Conservation (phyloP, 2,113 vertebrate genomes). For the Gracilinanus agilis region DNA sequence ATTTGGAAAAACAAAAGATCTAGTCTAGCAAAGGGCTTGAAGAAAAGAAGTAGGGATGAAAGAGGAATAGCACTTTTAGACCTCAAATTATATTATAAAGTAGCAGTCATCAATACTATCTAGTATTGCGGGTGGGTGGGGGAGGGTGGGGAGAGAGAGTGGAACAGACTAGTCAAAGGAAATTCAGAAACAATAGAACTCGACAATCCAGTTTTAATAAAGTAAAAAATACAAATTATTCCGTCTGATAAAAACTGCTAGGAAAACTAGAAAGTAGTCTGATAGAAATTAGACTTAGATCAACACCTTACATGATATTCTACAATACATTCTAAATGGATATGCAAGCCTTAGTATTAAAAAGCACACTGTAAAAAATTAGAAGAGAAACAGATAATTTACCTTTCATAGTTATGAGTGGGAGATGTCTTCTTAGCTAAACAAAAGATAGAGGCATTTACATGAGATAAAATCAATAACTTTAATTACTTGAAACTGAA, state of each 20-base stretch:
- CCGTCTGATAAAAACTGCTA: not conserved
- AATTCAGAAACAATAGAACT: not conserved
- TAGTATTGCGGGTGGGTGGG: too few relatives aligned
- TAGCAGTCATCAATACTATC: not conserved
- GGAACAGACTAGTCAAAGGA: not conserved
- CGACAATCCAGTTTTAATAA: not conserved
- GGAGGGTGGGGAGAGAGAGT: not conserved
- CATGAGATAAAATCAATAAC: too few relatives aligned
- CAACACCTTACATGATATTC: not conserved
- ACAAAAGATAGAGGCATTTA: not conserved
- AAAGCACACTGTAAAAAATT: not conserved
- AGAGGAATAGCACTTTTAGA: not conserved
- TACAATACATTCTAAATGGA: not conserved
- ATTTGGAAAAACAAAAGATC: not conserved
- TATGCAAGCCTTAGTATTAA: not conserved
- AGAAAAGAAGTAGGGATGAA: not conserved
- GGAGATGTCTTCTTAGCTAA: not conserved
- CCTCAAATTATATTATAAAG: not conserved
- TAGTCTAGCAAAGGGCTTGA: not conserved
- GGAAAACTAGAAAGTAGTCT: not conserved
- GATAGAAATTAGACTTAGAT: not conserved
- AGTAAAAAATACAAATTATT: not conserved
- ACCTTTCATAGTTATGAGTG: not conserved
- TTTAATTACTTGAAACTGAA: not conserved
- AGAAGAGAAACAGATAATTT: too few relatives aligned